Base-by-base conservation (phyloP, 2,888 invertebrate species). In the Lapara coniferarum region DNA sequence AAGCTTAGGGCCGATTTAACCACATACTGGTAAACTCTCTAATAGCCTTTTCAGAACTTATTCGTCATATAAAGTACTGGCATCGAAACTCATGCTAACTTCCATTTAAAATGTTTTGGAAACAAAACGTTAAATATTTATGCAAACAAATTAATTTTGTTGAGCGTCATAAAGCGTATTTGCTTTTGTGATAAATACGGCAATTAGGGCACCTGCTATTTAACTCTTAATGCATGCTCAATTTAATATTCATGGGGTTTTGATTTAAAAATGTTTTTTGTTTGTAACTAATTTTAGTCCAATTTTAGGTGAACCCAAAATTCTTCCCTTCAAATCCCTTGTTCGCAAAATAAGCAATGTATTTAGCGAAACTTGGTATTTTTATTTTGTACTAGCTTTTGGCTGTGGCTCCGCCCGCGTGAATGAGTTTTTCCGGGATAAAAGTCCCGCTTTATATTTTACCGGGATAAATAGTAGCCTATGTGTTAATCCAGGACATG, bases 121-220 rank as follows among this genome's bases (percentile, higher is more conserved):
- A 53, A 55, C 56, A 56, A 67, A 66, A 66, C 53, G 66, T 66
- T 66, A 37, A 66, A 66, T 66, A 75, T 74, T 67, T 67, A 46
- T 72, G 73, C 78, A 79, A 82, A 82, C 75, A 73, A 78, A 82
- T 83, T 82, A 82, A 82, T 85, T 81, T 78, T 77, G 74, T 80
- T 83, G 74, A 77, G 75, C 77, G 78, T 79, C 78, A 75, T 79
- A 78, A 79, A 77, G 73, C 75, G 73, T 78, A 79, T 81, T 85
- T 82, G 77, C 82, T 81, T 73, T 77, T 84, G 83, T 83, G 81
- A 85, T 83, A 83, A 85, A 83, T 85, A 83, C n/a, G 78, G 80
- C 71, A 80, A 81, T 85, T 83, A 82, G 71, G 70, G 57, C 69
- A 51, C 57, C 49, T 71, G 73, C 72, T 71, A 69, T 55, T 70